Evolutionary conservation across 1,140 invertebrate species (phyloP), one percentile per base, ranked within the genome.

Genomic region (Leptinotarsa defecta): DNA sequence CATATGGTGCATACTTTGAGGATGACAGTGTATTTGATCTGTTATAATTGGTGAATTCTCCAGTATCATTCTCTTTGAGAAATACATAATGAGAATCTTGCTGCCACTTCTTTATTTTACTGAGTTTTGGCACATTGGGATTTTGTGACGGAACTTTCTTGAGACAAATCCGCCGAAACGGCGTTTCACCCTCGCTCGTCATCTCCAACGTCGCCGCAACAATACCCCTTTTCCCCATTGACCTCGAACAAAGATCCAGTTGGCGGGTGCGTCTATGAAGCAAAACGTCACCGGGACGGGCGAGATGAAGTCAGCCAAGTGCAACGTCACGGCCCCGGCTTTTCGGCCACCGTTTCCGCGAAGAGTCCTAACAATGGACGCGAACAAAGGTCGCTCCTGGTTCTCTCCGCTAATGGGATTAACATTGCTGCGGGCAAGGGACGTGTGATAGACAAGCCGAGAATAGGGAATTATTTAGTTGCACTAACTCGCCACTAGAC

Each of bases 341-440:
- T 57, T 63, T 65, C 71, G 74, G 74, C 75, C 67, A 34, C 19
- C 71, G 52, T 78, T 78, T 78, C 77, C 77, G 77, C 77, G 77
- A 78, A 78, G 72, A 71, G 63, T 73, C 4, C 71, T 75, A 76
- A 78, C 77, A 78, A 78, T 78, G 77, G 63, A 48, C 73, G 69
- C 57, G 77, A 78, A 78, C 77, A 78, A 78, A 78, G 77, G 77
- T 78, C 77, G 68, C 52, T 19, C n/a, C 52, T 71, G 75, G 75
- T 71, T 78, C 72, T 68, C 68, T 73, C 75, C 64, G 71, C 77
- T 78, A 78, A 78, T 78, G 77, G 77, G 77, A 78, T 78, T 78
- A 78, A 78, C 77, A 78, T 73, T 78, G 77, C 77, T 72, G 68
- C 75, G 75, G 77, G 74, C 77, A 19, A 62, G 75, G 77, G 75